phyloP scores from a whole-genome alignment of 2,113 vertebrate species.

The Myrmophylax atrothorax region DNA sequence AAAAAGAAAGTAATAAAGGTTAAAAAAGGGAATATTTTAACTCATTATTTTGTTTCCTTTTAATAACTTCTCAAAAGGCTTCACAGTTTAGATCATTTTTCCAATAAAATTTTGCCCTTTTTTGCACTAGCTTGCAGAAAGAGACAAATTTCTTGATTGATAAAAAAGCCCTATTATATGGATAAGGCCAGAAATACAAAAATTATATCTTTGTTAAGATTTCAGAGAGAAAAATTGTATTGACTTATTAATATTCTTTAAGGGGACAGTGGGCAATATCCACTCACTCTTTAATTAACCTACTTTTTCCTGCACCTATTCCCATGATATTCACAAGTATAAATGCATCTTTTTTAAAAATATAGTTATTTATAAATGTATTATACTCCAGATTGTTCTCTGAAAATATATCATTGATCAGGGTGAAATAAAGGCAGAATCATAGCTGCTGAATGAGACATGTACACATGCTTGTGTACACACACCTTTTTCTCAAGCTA shows the following conservation, averaged over 20 bases:
- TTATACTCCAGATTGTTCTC: not conserved
- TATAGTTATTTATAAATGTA: not conserved
- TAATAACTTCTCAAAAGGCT: not conserved
- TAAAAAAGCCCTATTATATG: not conserved
- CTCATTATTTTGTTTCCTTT: not conserved
- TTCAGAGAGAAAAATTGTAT: not conserved
- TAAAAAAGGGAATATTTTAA: not conserved
- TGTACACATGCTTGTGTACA: not conserved
- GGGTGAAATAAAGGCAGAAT: not conserved
- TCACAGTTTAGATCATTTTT: not conserved
- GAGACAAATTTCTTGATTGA: not conserved
- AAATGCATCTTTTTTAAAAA: not conserved
- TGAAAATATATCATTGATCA: not conserved
- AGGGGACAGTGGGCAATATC: not conserved
- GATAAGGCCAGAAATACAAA: not conserved
- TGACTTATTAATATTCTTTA: not conserved
- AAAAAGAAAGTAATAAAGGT: not conserved
- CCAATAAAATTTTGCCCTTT: not conserved
- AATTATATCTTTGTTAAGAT: not conserved
- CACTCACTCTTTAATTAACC: slow-evolving; percentile 16
- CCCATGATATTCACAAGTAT: not conserved
- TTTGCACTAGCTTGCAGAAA: not conserved
- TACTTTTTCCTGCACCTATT: not conserved
- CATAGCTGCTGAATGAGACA: not conserved
- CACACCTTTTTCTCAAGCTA: not conserved